Conservation (phyloP, 2,113 vertebrate species). For the Chroicocephalus ridibundus region DNA sequence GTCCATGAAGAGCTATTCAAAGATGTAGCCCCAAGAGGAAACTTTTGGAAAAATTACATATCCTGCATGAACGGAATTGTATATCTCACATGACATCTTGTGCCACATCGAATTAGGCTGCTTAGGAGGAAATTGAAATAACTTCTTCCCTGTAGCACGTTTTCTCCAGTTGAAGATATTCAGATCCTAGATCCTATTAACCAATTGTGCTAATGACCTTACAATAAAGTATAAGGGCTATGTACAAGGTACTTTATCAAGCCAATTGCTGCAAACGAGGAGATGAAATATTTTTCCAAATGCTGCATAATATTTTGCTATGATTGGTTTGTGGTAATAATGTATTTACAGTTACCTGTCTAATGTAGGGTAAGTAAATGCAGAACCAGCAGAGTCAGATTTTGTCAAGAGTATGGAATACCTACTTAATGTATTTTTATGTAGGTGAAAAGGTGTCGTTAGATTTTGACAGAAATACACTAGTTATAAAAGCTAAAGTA, state of each 20-base stretch:
- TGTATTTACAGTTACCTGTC: not conserved
- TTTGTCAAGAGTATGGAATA: not conserved
- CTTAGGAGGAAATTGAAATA: not conserved
- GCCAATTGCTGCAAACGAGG: not conserved
- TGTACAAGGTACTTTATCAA: not conserved
- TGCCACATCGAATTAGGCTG: not conserved
- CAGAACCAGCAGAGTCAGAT: not conserved
- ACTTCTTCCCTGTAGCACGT: not conserved
- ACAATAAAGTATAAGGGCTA: not conserved
- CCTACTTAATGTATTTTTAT: not conserved
- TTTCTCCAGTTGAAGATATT: not conserved
- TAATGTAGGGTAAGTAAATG: not conserved
- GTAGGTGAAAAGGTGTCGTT: not conserved
- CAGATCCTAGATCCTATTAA: not conserved
- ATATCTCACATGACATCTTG: not conserved
- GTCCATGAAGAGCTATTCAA: not conserved
- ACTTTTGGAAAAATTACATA: not conserved
- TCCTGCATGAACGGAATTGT: not conserved
- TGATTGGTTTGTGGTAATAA: not conserved
- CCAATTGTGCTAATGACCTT: not conserved
- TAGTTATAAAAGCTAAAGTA: not conserved
- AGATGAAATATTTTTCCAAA: constrained; percentile 14
- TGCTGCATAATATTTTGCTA: not conserved
- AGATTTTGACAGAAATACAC: not conserved
- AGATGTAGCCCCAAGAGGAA: not conserved